phyloP scores from a whole-genome alignment of 2,797 vertebrate genomes.

The Thalassophryne amazonica region DNA sequence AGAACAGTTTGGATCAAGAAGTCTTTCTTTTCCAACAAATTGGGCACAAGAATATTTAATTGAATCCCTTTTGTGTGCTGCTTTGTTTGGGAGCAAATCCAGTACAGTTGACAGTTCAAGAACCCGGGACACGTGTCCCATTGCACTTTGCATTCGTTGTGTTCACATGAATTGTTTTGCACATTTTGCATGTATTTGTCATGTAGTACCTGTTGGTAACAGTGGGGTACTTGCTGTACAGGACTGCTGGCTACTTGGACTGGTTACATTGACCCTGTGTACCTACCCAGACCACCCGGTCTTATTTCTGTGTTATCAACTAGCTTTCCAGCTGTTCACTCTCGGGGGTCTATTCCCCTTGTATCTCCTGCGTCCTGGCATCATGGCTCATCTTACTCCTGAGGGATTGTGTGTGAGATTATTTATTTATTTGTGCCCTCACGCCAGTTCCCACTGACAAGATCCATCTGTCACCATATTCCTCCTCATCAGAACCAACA shows the following conservation, averaged over 20 bases:
- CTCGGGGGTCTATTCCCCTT: constrained; percentile 57
- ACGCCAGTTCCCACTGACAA: constrained; percentile 54
- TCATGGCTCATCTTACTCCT: constrained; percentile 48
- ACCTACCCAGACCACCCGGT: constrained; percentile 15
- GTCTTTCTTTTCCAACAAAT: no score
- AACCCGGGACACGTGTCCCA: not conserved
- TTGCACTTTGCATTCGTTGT: not conserved
- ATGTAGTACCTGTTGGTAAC: not conserved
- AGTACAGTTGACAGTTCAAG: not conserved
- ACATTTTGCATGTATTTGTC: not conserved
- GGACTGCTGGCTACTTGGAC: constrained; percentile 14
- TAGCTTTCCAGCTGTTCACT: constrained; percentile 32
- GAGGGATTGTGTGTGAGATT: constrained; percentile 43
- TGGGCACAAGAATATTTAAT: no score
- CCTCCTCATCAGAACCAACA: constrained; percentile 38
- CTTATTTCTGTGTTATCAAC: constrained; percentile 33
- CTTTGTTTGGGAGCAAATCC: no score
- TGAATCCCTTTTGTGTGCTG: no score
- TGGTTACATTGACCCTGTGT: constrained; percentile 18
- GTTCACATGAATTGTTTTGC: not conserved
- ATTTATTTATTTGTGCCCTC: constrained; percentile 44
- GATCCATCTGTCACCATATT: constrained; percentile 46
- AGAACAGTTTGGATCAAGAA: no score
- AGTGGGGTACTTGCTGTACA: not conserved
- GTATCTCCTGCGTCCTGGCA: constrained; percentile 59